Conservation (phyloP, 1,140 invertebrate genomes). For the Trinorchestia longiramus region DNA sequence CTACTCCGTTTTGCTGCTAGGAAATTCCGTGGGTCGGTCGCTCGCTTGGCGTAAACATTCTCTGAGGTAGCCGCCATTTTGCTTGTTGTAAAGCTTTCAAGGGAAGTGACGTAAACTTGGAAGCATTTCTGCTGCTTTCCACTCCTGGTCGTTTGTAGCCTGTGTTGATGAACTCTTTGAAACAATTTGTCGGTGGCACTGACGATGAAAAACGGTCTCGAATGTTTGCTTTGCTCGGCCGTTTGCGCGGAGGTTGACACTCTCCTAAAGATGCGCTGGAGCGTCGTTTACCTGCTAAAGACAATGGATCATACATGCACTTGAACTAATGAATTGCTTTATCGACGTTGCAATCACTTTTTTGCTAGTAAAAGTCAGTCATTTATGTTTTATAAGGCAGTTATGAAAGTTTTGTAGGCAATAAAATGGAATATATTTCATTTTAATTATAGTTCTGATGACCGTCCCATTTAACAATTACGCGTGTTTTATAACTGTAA, state of each 20-base stretch:
- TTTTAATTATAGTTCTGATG: not conserved
- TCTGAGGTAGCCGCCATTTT: not conserved
- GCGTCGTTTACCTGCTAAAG: not conserved
- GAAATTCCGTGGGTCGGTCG: not conserved
- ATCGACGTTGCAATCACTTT: not conserved
- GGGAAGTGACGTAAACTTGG: not conserved
- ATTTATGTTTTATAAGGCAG: not conserved
- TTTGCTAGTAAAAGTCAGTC: not conserved
- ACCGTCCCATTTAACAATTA: no score
- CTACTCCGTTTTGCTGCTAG: not conserved
- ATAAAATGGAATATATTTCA: not conserved
- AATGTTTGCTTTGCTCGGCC: not conserved
- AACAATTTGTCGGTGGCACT: conserved; percentile 6
- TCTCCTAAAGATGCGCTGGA: not conserved
- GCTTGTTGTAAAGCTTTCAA: not conserved
- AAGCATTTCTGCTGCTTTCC: not conserved
- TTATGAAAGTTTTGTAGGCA: not conserved
- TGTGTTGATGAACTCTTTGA: not conserved
- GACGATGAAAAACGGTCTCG: not conserved
- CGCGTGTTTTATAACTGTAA: not conserved
- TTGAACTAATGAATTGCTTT: not conserved
- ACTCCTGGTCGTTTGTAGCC: not conserved
- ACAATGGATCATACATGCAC: not conserved
- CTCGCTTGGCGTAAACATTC: not conserved
- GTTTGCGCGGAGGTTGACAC: not conserved